Evolutionary conservation across 2,797 vertebrate species (phyloP).

Genomic region (Ctenosaura bakeri): DNA sequence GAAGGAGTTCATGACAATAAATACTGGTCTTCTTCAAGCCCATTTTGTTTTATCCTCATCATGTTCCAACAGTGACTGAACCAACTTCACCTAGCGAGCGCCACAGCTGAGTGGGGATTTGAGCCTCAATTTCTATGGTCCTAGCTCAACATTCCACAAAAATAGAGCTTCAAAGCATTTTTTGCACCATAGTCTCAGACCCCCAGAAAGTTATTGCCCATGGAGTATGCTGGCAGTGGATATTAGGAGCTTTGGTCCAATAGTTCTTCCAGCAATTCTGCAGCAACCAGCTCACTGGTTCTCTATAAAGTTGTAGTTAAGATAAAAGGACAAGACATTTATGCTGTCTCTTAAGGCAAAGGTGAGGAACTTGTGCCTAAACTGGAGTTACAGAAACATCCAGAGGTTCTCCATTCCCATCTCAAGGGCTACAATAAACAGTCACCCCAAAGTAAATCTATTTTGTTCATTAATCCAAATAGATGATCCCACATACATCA

Average conservation of each 20-base stretch:
- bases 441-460: background rate
- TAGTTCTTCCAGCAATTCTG: too few relatives aligned
- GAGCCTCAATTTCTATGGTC: background rate
- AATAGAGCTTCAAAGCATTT: too few relatives aligned
- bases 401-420: too few relatives aligned
- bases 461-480: background rate
- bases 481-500: background rate
- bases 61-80: background rate
- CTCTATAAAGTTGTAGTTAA: background rate
- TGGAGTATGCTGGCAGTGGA: too few relatives aligned
- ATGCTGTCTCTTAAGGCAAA: background rate
- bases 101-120: background rate
- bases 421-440: background rate
- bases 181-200: too few relatives aligned
- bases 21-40: background rate
- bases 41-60: background rate
- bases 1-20: background rate
- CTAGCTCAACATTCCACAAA: background rate
- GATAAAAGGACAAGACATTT: background rate
- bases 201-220: too few relatives aligned
- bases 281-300: background rate
- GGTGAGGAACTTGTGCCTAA: too few relatives aligned
- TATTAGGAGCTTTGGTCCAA: too few relatives aligned
- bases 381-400: too few relatives aligned
- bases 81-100: background rate